Percentiles rank a stretch among this genome's conserved stretches.
These are phyloP conservation scores for Luehdorfia chinensis DNA, from an alignment of 1,140 invertebrate genomes.

Conservation along the genomic window DNA sequence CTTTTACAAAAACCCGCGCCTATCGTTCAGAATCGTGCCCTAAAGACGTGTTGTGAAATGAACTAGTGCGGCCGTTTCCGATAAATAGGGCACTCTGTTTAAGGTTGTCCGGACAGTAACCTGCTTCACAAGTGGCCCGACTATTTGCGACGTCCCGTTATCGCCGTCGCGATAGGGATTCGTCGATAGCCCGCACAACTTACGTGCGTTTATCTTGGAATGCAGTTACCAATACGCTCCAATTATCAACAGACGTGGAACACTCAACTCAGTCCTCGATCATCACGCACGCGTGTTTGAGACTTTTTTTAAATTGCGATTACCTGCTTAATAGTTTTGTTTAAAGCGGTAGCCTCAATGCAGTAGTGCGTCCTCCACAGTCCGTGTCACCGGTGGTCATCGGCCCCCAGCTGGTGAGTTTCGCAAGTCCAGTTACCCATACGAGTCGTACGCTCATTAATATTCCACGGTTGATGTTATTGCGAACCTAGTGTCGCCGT, in stretches of 20 bases:
- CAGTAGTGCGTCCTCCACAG: conserved; percentile 26
- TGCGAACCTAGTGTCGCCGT: conserved; percentile 49
- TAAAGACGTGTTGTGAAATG: neutral
- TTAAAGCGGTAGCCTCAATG: conserved; percentile 30
- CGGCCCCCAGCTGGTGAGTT: conserved; percentile 63
- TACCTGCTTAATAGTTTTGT: conserved; percentile 33
- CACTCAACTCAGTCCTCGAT: conserved; percentile 29
- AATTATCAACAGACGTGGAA: conserved; percentile 47
- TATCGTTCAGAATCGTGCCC: neutral
- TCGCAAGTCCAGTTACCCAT: conserved; percentile 69
- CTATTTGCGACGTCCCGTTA: conserved; percentile 52
- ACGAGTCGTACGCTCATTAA: conserved; percentile 59
- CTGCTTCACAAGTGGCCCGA: conserved; percentile 40
- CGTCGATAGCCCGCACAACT: conserved; percentile 53
- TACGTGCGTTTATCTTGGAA: conserved; percentile 54
- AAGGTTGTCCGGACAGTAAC: conserved; percentile 53
- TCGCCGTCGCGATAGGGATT: conserved; percentile 52
- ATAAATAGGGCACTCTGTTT: conserved; percentile 45
- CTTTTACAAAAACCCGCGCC: conserved; percentile 1
- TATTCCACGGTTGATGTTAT: conserved; percentile 59
- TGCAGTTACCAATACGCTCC: conserved; percentile 49
- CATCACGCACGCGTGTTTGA: conserved; percentile 17
- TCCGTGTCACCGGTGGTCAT: conserved; percentile 51
- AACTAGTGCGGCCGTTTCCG: conserved; percentile 2
- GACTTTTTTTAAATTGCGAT: conserved; percentile 24